These are phyloP conservation scores for Oryzias sinensis DNA, from an alignment of 2,797 vertebrate genomes.

Conservation along the genomic window DNA sequence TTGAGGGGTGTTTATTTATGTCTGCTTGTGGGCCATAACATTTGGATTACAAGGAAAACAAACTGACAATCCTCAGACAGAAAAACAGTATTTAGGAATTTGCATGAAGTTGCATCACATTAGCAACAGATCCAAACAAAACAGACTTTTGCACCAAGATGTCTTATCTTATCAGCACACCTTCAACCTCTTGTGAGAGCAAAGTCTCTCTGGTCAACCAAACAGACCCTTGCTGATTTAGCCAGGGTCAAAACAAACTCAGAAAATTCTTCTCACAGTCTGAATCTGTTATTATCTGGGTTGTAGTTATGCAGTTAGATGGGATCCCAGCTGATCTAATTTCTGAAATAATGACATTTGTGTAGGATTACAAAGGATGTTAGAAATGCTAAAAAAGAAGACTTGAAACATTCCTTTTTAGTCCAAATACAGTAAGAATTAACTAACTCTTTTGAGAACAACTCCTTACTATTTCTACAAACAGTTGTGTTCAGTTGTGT, in stretches of 20 bases:
- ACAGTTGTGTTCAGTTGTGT: too few species aligned
- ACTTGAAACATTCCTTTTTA: too few species aligned
- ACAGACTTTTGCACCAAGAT: conserved; percentile 31
- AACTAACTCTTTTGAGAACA: too few species aligned
- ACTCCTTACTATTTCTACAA: too few species aligned
- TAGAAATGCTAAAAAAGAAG: not conserved
- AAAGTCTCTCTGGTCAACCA: conserved; percentile 4
- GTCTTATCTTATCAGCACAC: conserved; percentile 46
- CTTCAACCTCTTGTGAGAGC: conserved; percentile 45
- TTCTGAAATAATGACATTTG: too few species aligned
- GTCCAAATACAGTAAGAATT: too few species aligned
- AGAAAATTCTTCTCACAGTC: not conserved
- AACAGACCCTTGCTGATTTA: not conserved
- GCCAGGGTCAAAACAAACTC: not conserved
- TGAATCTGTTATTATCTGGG: not conserved
- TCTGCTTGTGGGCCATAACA: not conserved
- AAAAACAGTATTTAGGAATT: conserved; percentile 5
- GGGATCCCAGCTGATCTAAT: too few species aligned
- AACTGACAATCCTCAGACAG: not conserved
- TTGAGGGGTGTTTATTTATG: not conserved
- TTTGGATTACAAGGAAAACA: not conserved
- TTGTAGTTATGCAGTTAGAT: not conserved
- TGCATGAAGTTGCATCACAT: conserved; percentile 46
- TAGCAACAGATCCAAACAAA: conserved; percentile 42
- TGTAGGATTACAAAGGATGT: not conserved